Percentiles rank a stretch among this genome's conserved stretches.
Conservation (phyloP, 1,140 invertebrate species). For the Drosophila sechellia region DNA sequence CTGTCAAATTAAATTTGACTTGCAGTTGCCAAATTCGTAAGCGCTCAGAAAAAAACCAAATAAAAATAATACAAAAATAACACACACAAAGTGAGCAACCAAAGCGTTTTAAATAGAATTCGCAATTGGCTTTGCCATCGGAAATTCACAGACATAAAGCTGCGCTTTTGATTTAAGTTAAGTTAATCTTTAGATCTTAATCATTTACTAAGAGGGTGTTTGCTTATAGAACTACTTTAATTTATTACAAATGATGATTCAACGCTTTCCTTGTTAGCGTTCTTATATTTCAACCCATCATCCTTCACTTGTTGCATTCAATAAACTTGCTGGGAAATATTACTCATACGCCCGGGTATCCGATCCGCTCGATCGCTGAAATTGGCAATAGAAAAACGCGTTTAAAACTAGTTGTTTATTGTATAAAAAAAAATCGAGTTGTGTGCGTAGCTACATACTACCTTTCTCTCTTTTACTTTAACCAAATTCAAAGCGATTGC, state of each 20-base stretch:
- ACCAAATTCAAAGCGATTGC: conserved; percentile 49
- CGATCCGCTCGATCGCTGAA: conserved; percentile 32
- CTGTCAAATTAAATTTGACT: conserved; percentile 77
- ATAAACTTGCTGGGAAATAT: conserved; percentile 44
- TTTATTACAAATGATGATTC: conserved; percentile 16
- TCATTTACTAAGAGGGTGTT: not conserved
- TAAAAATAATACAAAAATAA: conserved; percentile 15
- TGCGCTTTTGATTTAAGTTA: conserved; percentile 46
- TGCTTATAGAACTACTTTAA: too few species aligned
- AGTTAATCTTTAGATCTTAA: not conserved
- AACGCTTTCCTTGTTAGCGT: conserved; percentile 18
- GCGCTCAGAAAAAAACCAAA: conserved; percentile 2
- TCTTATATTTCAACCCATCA: conserved; percentile 17
- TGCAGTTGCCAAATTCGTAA: conserved; percentile 77
- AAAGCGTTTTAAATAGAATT: conserved; percentile 13
- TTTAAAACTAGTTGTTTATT: conserved; percentile 54
- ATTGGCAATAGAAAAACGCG: conserved; percentile 54
- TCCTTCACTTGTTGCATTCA: conserved; percentile 25
- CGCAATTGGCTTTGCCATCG: conserved; percentile 10
- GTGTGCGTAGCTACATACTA: conserved; percentile 31
- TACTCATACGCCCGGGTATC: conserved; percentile 58
- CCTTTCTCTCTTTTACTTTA: conserved; percentile 11
- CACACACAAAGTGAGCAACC: conserved; percentile 19
- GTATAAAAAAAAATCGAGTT: conserved; percentile 10
- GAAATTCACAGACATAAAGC: conserved; percentile 2